Evolutionary conservation across 2,113 vertebrate species (phyloP), one percentile per base, ranked within the genome.

Genomic region (Ptyas mucosa): DNA sequence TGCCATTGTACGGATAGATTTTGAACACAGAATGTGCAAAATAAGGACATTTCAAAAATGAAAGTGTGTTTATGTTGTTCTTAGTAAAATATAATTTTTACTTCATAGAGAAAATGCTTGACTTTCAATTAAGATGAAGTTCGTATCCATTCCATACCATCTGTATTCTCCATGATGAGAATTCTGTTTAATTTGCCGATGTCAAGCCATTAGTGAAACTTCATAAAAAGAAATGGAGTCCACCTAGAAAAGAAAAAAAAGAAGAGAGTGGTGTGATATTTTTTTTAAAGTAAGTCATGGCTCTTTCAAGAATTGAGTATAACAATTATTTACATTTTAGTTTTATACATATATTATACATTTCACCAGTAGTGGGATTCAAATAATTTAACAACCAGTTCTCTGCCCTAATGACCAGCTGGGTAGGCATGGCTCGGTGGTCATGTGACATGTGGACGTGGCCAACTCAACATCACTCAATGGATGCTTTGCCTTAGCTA

Each of bases 161-260:
- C 98, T 96, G 98, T 98, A 97, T 98, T 98, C 97, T 99, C 99
- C 99, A 99, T 99, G 96, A 94, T 93, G 85, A 58, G 64, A 75
- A 43, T 1, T 92, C 43, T 61, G 49, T 93, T 46, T 64, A 39
- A 1, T 61, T 85, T 5, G 10, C 49, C 26, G 46, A 93, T 86
- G n/a, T 93, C 10, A 9, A 89, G 89, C 51, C 91, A 94, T 96
- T 95, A 95, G 95, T 94, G 69, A 89, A 95, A 53, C 96, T 97
- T 97, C 97, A 96, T 96, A 88, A 64, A 26, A 90, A 0, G 89
- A 88, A 89, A 89, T 92, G 87, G 89, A 5, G 21, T 23, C 46
- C 54, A 90, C 92, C 95, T 93, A 53, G 69, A 95, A 93, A 94
- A 94, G 89, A 88, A 26, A 92, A 89, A 75, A 54, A 24, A 91